These are phyloP conservation scores for Sebastiscus albofasciatus DNA, from an alignment of 2,797 vertebrate genomes.

Conservation along the genomic window DNA sequence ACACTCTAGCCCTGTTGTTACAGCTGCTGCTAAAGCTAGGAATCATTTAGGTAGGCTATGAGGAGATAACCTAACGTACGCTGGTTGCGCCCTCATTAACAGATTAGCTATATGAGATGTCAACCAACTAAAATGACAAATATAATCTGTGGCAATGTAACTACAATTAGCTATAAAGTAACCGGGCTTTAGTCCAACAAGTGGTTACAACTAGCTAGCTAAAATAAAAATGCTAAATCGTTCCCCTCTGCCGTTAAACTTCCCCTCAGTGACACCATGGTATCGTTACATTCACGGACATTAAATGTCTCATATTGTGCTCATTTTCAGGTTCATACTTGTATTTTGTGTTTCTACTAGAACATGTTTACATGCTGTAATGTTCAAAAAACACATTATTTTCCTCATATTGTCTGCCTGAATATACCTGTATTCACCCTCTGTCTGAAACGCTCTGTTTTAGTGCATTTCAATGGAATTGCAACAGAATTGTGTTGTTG, in stretches of 20 bases:
- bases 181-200: not conserved
- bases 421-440: no score
- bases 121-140: not conserved
- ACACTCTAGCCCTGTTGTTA: conserved; percentile 5
- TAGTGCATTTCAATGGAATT: no score
- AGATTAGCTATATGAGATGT: not conserved
- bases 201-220: not conserved
- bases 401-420: no score
- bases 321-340: no score
- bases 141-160: not conserved
- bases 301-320: no score
- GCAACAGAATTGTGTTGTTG: no score
- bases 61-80: not conserved
- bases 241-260: not conserved
- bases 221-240: not conserved
- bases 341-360: no score
- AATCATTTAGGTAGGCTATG: not conserved
- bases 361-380: no score
- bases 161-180: not conserved
- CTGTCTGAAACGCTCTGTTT: accelerated
- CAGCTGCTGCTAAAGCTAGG: conserved; percentile 13
- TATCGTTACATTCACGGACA: not conserved
- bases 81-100: not conserved
- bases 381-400: no score
- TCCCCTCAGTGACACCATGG: not conserved